These are phyloP conservation scores for cat (Felis catus) DNA, from an alignment of 2,113 vertebrate genomes.

Conservation along the genomic window F.catus_Fca126_mat1.0 CM031422.1:33234001-33234500, in stretches of 20 bases:
- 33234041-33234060: background rate
- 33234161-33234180: background rate
- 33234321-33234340: background rate
- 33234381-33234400: background rate
- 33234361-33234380: background rate
- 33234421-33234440: background rate
- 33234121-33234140: background rate
- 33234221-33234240: background rate
- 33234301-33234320: background rate
- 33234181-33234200: background rate
- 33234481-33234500: background rate
- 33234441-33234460: background rate
- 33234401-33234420: background rate
- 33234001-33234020: background rate
- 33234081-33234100: background rate
- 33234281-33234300: background rate
- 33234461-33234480: background rate
- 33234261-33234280: background rate
- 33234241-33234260: background rate
- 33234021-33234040: background rate
- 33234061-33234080: background rate
- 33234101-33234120: background rate
- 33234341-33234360: background rate
- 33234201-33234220: background rate
- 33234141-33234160: background rate